phyloP scores from a whole-genome alignment of 2,888 invertebrate species.

The Xylota segnis region DNA sequence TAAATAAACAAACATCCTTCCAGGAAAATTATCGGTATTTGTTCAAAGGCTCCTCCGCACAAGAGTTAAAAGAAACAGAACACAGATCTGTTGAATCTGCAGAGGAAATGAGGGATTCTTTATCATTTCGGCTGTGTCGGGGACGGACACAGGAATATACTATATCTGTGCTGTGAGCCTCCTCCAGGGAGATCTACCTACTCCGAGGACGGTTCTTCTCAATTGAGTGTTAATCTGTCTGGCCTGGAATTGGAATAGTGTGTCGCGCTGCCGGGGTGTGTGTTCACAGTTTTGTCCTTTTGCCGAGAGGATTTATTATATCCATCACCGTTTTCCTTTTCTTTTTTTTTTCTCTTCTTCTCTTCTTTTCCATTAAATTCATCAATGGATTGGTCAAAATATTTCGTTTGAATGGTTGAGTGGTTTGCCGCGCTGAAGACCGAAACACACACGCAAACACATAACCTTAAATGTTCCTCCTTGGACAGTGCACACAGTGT shows the following conservation, averaged over 20 bases:
- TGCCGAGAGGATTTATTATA: conserved; percentile 45
- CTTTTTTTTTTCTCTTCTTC: conserved; percentile 3
- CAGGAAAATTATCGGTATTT: conserved; percentile 71
- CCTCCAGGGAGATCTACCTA: conserved; percentile 54
- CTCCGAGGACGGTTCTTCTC: conserved; percentile 46
- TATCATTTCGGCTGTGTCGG: conserved; percentile 23
- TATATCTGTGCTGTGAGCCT: conserved; percentile 25
- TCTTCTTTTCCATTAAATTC: conserved; percentile 41
- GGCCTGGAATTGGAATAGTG: conserved; percentile 33
- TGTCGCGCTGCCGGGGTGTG: conserved; percentile 8
- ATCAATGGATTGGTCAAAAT: conserved; percentile 64
- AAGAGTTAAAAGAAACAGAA: conserved; percentile 30
- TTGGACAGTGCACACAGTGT: background rate
- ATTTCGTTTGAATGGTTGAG: conserved; percentile 65
- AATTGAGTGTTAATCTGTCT: conserved; percentile 75
- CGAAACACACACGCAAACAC: background rate
- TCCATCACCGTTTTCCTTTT: conserved; percentile 16
- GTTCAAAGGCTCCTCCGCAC: conserved; percentile 62
- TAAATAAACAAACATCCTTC: conserved; percentile 52
- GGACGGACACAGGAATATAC: conserved; percentile 24
- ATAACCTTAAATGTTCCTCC: conserved; percentile 23
- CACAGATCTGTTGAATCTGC: conserved; percentile 52
- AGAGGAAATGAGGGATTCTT: conserved; percentile 42
- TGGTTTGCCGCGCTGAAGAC: conserved; percentile 23
- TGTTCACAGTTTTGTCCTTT: conserved; percentile 64